Evolutionary conservation across 2,797 vertebrate genomes (phyloP), one percentile per base, ranked within the genome.

Genomic region (Anomalospiza imberbis): DNA sequence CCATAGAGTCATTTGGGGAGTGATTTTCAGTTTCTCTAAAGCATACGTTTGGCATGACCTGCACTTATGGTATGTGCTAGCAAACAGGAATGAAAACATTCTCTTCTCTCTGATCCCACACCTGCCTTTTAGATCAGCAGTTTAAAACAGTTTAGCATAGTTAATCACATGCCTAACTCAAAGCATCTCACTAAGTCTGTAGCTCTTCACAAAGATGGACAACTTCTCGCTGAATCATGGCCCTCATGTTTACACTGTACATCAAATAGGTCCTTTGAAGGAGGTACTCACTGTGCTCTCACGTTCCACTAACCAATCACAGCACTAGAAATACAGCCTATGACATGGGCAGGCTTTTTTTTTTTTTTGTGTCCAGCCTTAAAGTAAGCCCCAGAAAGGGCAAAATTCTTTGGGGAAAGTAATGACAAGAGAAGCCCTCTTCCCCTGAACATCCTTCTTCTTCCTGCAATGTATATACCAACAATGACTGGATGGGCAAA

Each of bases 1-100:
- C 54, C 4, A 26, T 8, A 17, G 8, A 70, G 17, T 38, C 7
- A 3, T 55, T 65, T 71, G 16, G 48, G 19, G 9, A 5, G 10
- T 34, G 54, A 51, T 70, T 84, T 77, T 79, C 40, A 74, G 15
- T 75, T 84, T 78, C 47, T 66, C 51, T 71, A 65, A 83, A 78
- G 19, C 7, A 2, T 60, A 60, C 66, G 9, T 65, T 68, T 4
- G 2, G 21, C 25, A 24, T 24, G 75, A 66, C 50, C 68, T 7
- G 0, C 17, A 22, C 32, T 67, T 77, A 51, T 1, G 8, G 40
- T 51, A 55, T 4, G 17, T 44, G 38, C 15, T 42, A 85, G 48
- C 38, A 86, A 77, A 62, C 15, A 36, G 50, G 42, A 88, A 77
- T 63, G 17, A 83, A 83, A 93, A n/a, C 15, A 42, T 78, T 53